Conservation (phyloP, 2,797 vertebrate genomes). For the Tangara arthus region DNA sequence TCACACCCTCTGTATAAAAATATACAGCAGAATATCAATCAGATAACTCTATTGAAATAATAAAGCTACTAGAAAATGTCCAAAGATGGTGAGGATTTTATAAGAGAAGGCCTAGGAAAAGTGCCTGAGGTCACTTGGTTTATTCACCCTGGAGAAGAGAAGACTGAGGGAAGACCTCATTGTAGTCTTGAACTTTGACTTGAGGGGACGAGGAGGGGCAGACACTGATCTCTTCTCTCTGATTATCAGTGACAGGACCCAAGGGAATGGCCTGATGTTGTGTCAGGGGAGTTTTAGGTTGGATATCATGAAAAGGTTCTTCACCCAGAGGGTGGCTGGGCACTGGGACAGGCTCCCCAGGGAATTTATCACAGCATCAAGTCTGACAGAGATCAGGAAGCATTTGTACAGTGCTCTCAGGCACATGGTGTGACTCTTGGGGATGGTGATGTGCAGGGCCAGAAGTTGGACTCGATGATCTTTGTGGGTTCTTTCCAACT, state of each 20-base stretch:
- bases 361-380: not conserved
- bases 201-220: not conserved
- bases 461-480: accelerated
- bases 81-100: not conserved
- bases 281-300: not conserved
- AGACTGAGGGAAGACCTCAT: not conserved
- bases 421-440: too few relatives aligned
- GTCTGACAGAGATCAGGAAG: not conserved
- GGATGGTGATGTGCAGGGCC: too few relatives aligned
- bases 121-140: not conserved
- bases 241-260: not conserved
- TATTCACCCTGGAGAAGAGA: not conserved
- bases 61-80: not conserved
- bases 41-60: not conserved
- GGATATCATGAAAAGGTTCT: accelerated
- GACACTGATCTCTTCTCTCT: not conserved
- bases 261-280: not conserved
- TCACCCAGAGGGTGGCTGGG: accelerated
- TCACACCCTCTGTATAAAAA: not conserved
- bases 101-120: not conserved
- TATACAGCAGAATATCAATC: not conserved
- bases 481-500: not conserved
- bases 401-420: not conserved
- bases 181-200: accelerated
- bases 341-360: not conserved